phyloP scores from a whole-genome alignment of 2,888 invertebrate species.

The Julus scandinavius region DNA sequence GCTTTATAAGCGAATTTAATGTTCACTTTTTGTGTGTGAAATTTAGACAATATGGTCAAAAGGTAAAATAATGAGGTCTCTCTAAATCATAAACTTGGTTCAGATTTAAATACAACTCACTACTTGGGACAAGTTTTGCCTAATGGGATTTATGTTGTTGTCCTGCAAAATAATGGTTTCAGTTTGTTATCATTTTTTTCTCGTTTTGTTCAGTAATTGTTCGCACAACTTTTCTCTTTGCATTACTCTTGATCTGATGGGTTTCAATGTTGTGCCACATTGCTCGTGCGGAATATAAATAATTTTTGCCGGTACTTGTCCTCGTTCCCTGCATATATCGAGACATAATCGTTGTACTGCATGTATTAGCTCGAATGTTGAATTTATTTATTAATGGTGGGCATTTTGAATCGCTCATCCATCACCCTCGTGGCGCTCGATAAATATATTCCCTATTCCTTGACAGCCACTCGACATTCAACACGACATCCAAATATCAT shows the following conservation, averaged over 20 bases:
- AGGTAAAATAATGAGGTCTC: too few relatives aligned
- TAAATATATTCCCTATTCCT: slow-evolving; percentile 2
- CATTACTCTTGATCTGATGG: not conserved
- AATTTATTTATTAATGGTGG: slow-evolving; percentile 39
- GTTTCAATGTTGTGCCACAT: not conserved
- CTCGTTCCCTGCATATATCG: not conserved
- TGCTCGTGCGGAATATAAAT: not conserved
- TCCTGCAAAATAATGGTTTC: too few relatives aligned
- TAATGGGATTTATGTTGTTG: too few relatives aligned
- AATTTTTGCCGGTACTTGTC: not conserved
- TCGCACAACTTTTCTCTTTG: not conserved
- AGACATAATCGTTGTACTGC: not conserved
- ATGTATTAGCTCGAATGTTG: not conserved
- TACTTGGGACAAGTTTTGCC: too few relatives aligned
- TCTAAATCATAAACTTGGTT: too few relatives aligned
- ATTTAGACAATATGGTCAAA: too few relatives aligned
- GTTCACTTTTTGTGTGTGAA: too few relatives aligned
- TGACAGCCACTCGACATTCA: slow-evolving; percentile 36
- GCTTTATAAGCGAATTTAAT: too few relatives aligned
- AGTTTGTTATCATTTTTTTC: not conserved
- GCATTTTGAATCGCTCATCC: slow-evolving; percentile 26
- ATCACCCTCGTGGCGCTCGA: not conserved
- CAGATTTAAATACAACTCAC: too few relatives aligned
- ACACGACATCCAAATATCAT: not conserved
- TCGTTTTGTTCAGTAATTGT: not conserved